phyloP scores from a whole-genome alignment of 2,888 invertebrate species.

The Drosophila helvetica region DNA sequence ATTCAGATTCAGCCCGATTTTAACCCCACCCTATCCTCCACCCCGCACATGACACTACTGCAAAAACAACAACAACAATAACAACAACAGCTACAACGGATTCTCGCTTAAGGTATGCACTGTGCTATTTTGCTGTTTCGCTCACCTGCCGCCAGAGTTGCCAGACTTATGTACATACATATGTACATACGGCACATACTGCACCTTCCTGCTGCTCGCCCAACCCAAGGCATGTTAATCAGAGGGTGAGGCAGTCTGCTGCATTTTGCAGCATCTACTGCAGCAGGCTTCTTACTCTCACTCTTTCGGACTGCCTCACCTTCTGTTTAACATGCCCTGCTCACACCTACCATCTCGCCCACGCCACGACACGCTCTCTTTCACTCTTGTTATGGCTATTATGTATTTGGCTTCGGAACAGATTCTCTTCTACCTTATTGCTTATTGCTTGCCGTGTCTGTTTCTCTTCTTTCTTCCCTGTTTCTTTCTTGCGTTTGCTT shows the following conservation, averaged over 20 bases:
- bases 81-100: not conserved
- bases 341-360: not conserved
- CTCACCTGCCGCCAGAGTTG: constrained; percentile 25
- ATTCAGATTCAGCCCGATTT: constrained; percentile 12
- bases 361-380: constrained; percentile 1
- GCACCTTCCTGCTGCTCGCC: not conserved
- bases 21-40: constrained; percentile 1
- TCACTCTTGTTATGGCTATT: constrained; percentile 37
- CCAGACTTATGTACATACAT: constrained; percentile 26
- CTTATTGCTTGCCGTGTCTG: constrained; percentile 38
- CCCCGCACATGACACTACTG: not conserved
- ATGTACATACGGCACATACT: constrained; percentile 1
- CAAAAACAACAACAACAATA: constrained; percentile 3
- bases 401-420: constrained; percentile 33
- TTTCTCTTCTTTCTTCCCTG: constrained; percentile 25
- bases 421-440: constrained; percentile 31
- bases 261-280: too few species aligned
- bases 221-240: not conserved
- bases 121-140: constrained; percentile 14
- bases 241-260: not conserved
- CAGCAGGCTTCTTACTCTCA: too few species aligned
- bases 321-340: not conserved
- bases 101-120: constrained; percentile 32
- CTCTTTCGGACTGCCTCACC: not conserved
- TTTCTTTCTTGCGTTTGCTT: constrained; percentile 10